A percentile compares a stretch with the other conserved stretches of the same genome.
These are phyloP conservation scores for Deilephila porcellus DNA, from an alignment of 2,888 invertebrate species.

Conservation along the genomic window DNA sequence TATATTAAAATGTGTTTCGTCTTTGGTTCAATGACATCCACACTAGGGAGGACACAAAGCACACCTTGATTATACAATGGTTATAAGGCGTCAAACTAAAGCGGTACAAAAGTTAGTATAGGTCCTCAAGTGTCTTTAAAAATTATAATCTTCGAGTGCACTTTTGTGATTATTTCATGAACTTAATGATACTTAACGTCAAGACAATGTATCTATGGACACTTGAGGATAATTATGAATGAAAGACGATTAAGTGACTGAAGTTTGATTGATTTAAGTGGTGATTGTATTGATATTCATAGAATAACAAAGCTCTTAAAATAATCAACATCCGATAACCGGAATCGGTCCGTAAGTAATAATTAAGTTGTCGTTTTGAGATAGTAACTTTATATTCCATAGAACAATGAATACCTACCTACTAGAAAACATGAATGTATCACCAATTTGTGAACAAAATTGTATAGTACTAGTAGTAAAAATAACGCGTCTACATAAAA, in stretches of 20 bases:
- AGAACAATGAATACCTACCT: too few relatives aligned
- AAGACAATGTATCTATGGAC: background rate
- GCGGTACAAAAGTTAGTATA: background rate
- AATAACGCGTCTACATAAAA: background rate
- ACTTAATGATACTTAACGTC: background rate
- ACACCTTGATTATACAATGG: conserved; percentile 1
- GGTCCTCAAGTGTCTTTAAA: background rate
- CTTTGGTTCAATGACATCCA: background rate
- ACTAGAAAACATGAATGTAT: too few relatives aligned
- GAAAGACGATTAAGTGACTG: background rate
- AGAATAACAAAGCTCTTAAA: too few relatives aligned
- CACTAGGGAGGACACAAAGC: background rate
- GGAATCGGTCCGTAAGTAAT: too few relatives aligned
- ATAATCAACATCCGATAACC: too few relatives aligned
- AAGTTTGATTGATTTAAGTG: background rate
- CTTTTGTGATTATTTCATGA: background rate
- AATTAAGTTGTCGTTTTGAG: too few relatives aligned
- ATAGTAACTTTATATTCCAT: too few relatives aligned
- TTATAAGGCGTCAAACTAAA: background rate
- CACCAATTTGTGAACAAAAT: background rate
- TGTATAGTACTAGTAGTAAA: background rate
- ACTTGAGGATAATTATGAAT: background rate
- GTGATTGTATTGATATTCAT: too few relatives aligned
- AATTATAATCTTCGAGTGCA: background rate
- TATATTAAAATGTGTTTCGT: background rate